Evolutionary conservation across 1,140 invertebrate species (phyloP).

Genomic region (Catajapyx aquilonaris): DNA sequence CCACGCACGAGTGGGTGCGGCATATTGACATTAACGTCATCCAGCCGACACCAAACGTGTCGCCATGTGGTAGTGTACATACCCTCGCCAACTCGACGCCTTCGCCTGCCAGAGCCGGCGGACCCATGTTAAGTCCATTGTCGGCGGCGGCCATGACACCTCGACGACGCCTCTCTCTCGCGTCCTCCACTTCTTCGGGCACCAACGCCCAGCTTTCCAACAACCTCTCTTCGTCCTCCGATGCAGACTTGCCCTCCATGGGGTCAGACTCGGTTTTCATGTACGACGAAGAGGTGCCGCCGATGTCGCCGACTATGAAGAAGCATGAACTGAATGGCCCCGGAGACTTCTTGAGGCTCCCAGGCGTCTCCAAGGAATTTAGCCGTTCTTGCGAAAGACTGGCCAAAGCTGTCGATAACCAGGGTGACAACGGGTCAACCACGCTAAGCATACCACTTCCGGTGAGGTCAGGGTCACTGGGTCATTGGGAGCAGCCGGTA

Average conservation of each 20-base stretch:
- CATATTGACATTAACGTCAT: slow-evolving; percentile 45
- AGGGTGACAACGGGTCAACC: too few species aligned
- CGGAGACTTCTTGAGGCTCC: too few species aligned
- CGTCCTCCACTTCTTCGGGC: not conserved
- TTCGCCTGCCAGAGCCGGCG: slow-evolving; percentile 10
- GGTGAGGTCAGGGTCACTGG: too few species aligned
- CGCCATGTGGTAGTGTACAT: slow-evolving; percentile 52
- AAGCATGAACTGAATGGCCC: too few species aligned
- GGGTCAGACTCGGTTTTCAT: slow-evolving; percentile 50
- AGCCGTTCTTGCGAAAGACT: not conserved
- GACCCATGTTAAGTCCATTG: slow-evolving; percentile 2
- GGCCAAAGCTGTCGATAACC: too few species aligned
- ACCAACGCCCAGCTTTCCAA: slow-evolving; percentile 38
- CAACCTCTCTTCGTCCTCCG: slow-evolving; percentile 26
- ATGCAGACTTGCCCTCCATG: slow-evolving; percentile 23
- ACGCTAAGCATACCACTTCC: too few species aligned
- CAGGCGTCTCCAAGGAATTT: too few species aligned
- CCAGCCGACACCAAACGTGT: slow-evolving; percentile 51
- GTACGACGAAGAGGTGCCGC: slow-evolving; percentile 27
- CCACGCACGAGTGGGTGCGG: not conserved
- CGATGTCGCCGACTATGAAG: not conserved
- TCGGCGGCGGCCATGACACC: not conserved
- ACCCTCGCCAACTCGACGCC: slow-evolving; percentile 21
- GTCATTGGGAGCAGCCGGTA: too few species aligned
- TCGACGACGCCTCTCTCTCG: not conserved